Conservation (phyloP, 1,140 invertebrate genomes). For the Arion vulgaris region DNA sequence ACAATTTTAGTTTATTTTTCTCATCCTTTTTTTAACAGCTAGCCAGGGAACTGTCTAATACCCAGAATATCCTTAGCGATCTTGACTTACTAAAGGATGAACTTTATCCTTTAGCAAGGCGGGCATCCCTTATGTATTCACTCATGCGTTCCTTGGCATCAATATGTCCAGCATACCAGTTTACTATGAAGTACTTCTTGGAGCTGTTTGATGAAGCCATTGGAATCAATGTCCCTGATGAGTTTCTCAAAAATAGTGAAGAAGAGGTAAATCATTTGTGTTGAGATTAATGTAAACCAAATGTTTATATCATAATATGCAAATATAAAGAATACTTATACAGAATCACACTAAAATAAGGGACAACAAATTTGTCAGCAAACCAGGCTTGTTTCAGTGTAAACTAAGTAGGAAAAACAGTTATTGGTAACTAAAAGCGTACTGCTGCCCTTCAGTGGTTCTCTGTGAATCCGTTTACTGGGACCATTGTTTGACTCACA, state of each 20-base stretch:
- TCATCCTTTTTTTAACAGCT: conserved; percentile 47
- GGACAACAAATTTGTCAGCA: background rate
- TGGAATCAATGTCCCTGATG: conserved; percentile 59
- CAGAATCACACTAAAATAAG: background rate
- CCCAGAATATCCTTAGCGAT: conserved; percentile 57
- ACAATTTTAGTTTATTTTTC: background rate
- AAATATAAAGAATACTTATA: background rate
- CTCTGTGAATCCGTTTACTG: no score
- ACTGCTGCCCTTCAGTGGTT: no score
- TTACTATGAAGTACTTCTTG: conserved; percentile 65
- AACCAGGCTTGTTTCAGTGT: no score
- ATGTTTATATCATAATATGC: background rate
- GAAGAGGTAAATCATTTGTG: conserved; percentile 37
- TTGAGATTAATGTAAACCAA: background rate
- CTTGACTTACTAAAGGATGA: conserved; percentile 67
- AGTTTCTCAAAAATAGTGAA: conserved; percentile 48
- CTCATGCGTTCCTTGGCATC: conserved; percentile 60
- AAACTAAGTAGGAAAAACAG: no score
- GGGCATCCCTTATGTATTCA: conserved; percentile 67
- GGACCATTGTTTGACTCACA: no score
- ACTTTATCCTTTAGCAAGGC: conserved; percentile 66
- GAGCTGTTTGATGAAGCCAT: conserved; percentile 69
- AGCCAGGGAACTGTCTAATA: conserved; percentile 57
- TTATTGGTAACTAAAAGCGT: no score
- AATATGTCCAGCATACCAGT: conserved; percentile 67